Base-by-base conservation (phyloP, 2,113 vertebrate species). In the Oncorhynchus mykiss region DNA sequence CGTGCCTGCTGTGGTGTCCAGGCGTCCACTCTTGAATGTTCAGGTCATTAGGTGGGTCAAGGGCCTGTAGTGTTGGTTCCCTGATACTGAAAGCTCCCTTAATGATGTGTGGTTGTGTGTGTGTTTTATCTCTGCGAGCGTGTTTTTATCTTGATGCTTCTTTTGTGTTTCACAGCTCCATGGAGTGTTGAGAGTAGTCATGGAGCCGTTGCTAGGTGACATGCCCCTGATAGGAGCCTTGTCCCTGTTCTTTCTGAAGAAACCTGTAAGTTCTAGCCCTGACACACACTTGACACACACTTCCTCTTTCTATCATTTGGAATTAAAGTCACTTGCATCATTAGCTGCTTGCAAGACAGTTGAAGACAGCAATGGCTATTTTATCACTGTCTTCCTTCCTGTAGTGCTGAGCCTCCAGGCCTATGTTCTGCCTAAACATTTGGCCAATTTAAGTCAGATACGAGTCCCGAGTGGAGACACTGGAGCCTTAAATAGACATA, bases 131-230 rank as follows among this genome's bases (percentile, higher is more conserved):
- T 34, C 24, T 31, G 31, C 7, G 29, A 34, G 29, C 8, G 29
- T 29, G 64, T 66, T 24, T 66, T 12, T 29, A 8, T 68, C 18
- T n/a, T 20, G 14, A 20, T 34, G 16, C 59, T 20, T 70, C 13
- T 29, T 31, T 73, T 51, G 1, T 54, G 20, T 62, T 27, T 60
- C 83, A 22, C 88, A 99, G 98, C 95, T 99, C 62, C 94, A 97
- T 57, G 98, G 98, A 1, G 95, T 96, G 7, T 87, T 99, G 94
- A 89, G 98, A 3, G 97, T 99, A 81, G 95, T 99, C 84, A 93
- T 99, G 94, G 97, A 99, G 80, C 97, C 98, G 0, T 75, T 99
- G 78, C 94, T 99, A 78, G 97, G 98, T 78, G 96, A 99, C 89
- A 95, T 99, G 93, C 97, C 97, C 48, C 90, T 99, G 70, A 88